Base-by-base conservation (phyloP, 2,797 vertebrate genomes). In the Gadopsis bispinosus region DNA sequence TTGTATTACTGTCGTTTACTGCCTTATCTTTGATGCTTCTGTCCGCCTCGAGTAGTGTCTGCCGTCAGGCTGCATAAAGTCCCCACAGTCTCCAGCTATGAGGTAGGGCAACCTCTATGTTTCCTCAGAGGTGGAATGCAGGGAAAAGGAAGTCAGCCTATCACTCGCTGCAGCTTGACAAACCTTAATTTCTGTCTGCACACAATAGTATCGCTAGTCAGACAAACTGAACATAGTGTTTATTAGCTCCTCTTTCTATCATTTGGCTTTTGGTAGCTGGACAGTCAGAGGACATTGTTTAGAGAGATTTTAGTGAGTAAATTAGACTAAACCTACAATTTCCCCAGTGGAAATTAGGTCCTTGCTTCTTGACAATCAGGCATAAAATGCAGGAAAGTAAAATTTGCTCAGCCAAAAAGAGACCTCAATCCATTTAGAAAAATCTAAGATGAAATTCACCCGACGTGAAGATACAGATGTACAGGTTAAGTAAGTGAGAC, bases 401-500 rank as follows among this genome's bases (percentile, higher is more conserved):
- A 13, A 35, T 58, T 53, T 26, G 17, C 12, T 48, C 62, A 56
- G 17, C 2, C 13, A 50, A 8, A 62, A 13, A 35, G 54, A 65
- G 37, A 54, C 9, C 53, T 60, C 19, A 31, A 29, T n/a, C n/a
- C 39, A 56, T 51, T 43, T 37, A 35, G 12, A 11, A 26, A 77
- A 37, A 16, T 41, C 43, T 12, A 26, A 41, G 11, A 22, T 26
- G 5, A 67, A 66, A 51, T 33, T 8, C 26, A 54, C 12, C 4
- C 4, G 41, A 55, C 3, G 14, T 26, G 47, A 51, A 56, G 13
- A 53, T 33, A 33, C 17, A 74, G 75, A 82, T 75, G 60, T 56
- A 73, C 8, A 81, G 45, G 76, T 80, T 76, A 63, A 51, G 55
- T 55, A 67, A 73, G 75, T 35, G 12, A 86, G 69, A 72, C 61